Percentiles rank a stretch among this genome's conserved stretches.
Evolutionary conservation across 2,113 vertebrate genomes (phyloP).

Genomic region (Callipepla californica): DNA sequence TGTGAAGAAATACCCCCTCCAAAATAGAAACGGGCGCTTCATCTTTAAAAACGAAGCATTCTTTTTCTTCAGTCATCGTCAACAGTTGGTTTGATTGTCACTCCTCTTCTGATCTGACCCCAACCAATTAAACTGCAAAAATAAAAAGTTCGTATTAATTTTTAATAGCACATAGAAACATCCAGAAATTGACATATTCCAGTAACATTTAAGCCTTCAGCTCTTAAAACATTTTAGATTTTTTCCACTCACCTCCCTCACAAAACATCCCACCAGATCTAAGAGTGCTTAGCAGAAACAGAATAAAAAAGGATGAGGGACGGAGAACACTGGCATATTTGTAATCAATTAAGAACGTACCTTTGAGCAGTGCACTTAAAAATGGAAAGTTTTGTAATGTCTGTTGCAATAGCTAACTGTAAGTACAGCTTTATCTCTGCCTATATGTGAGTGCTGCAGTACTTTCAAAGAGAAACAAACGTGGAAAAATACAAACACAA

Average conservation of each 20-base stretch:
- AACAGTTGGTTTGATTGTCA: conserved; percentile 97
- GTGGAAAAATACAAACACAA: not conserved
- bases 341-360: not conserved
- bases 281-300: not conserved
- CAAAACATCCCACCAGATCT: not conserved
- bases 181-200: not conserved
- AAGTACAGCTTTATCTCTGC: not conserved
- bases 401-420: not conserved
- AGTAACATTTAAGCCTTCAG: not conserved
- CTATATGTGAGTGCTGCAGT: not conserved
- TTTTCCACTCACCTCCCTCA: not conserved
- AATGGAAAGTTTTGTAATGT: not conserved
- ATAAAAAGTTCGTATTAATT: conserved; percentile 17
- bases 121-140: conserved; percentile 94
- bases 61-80: conserved; percentile 91
- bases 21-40: conserved; percentile 55
- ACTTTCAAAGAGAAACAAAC: not conserved
- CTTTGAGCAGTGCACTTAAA: not conserved
- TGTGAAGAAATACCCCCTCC: conserved; percentile 69
- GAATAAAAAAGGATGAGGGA: not conserved
- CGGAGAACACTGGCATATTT: not conserved
- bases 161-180: not conserved
- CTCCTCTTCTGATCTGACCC: conserved; percentile 99
- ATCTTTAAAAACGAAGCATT: conserved; percentile 61
- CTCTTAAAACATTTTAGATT: not conserved